These are phyloP conservation scores for Vicugna pacos DNA, from an alignment of 2,113 vertebrate species.

Conservation along the genomic window DNA sequence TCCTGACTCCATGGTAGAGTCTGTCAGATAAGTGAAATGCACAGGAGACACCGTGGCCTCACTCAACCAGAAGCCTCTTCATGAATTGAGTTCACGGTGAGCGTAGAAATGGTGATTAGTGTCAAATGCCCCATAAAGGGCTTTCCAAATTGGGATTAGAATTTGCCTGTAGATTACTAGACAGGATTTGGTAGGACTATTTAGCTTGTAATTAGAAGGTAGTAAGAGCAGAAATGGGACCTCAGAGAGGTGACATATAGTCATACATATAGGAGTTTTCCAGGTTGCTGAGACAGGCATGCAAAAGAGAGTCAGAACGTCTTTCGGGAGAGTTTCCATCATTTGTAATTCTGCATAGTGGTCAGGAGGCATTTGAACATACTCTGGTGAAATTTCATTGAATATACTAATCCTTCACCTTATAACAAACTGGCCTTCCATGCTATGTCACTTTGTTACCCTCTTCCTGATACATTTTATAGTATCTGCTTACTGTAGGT, in stretches of 20 bases:
- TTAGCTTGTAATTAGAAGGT: not conserved
- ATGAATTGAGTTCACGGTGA: constrained; percentile 59
- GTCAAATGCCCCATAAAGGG: not conserved
- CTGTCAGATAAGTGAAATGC: not conserved
- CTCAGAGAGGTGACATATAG: not conserved
- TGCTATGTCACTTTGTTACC: not conserved
- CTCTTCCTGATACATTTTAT: not conserved
- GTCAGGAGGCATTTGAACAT: not conserved
- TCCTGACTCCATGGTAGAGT: not conserved
- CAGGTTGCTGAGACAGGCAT: not conserved
- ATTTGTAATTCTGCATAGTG: not conserved
- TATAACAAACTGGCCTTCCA: not conserved
- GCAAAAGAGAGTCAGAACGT: not conserved
- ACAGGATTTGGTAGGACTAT: constrained; percentile 1
- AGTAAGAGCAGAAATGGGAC: not conserved
- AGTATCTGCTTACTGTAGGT: not conserved
- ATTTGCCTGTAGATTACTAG: constrained; percentile 29
- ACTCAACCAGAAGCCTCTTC: constrained; percentile 56
- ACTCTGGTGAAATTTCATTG: constrained; percentile 23
- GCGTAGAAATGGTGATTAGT: not conserved
- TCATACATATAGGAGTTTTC: not conserved
- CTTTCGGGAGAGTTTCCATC: not conserved
- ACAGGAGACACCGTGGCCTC: constrained; percentile 36
- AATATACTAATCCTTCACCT: not conserved
- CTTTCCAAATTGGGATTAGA: constrained; percentile 43